Conservation (phyloP, 2,888 invertebrate species). For the Melinaea menophilus region DNA sequence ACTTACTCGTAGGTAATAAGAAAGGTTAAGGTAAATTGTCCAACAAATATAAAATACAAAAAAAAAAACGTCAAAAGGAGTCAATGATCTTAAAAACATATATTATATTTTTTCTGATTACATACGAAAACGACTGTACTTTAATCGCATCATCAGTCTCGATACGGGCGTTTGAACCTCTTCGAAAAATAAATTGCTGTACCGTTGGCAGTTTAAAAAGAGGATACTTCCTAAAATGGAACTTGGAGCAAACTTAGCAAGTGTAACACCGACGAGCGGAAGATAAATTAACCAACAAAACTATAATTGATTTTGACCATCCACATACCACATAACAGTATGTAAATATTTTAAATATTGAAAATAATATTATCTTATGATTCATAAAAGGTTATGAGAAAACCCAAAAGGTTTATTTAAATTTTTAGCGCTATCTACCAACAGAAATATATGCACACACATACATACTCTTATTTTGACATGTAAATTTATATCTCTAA, state of each 20-base stretch:
- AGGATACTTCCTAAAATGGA: neutral
- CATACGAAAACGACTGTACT: neutral
- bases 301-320: neutral
- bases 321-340: neutral
- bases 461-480: constrained; percentile 23
- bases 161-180: neutral
- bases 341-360: no score
- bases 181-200: neutral
- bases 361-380: no score
- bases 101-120: neutral
- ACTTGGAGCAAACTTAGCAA: constrained; percentile 1
- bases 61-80: neutral
- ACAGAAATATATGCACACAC: constrained; percentile 8
- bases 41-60: no score
- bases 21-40: no score
- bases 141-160: neutral
- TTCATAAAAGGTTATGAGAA: no score
- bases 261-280: neutral
- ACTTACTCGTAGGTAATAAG: no score
- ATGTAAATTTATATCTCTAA: constrained; percentile 30
- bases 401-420: constrained; percentile 13
- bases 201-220: constrained; percentile 1
- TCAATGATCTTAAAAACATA: neutral
- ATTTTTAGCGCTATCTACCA: neutral
- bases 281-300: constrained; percentile 1